Conservation (phyloP, 53 echinoderm and acorn worm genomes). For the Paracentrotus lividus region DNA sequence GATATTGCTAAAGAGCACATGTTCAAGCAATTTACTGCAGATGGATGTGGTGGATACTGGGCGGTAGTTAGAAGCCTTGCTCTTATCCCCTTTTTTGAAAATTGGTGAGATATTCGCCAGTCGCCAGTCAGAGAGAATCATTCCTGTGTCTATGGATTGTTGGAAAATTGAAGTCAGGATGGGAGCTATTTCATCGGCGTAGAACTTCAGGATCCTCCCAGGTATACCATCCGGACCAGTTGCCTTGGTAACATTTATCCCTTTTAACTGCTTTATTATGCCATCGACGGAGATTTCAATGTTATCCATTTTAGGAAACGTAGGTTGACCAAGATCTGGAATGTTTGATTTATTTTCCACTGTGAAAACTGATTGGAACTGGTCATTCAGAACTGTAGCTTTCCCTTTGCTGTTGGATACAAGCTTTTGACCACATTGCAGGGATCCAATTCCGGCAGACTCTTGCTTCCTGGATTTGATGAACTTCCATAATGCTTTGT, state of each 20-base stretch:
- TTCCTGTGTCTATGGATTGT: constrained; percentile 72
- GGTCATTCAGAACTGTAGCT: constrained; percentile 58
- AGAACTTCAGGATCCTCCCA: constrained; percentile 57
- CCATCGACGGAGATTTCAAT: constrained; percentile 23
- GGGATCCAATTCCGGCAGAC: constrained; percentile 14
- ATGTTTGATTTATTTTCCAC: not conserved
- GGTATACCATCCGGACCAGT: constrained; percentile 70
- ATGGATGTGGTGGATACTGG: constrained; percentile 69
- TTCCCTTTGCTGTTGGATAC: constrained; percentile 70
- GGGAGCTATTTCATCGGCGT: constrained; percentile 64
- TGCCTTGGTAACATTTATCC: constrained; percentile 65
- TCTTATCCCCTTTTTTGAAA: constrained; percentile 70
- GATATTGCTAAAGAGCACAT: constrained; percentile 69
- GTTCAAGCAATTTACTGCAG: constrained; percentile 68
- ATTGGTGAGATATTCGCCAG: constrained; percentile 67
- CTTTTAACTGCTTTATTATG: not conserved
- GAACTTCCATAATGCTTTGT: constrained; percentile 67
- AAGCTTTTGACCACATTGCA: constrained; percentile 50
- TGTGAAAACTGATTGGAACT: constrained; percentile 41
- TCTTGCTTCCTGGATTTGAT: constrained; percentile 72
- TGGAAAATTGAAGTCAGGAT: constrained; percentile 72
- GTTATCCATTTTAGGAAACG: not conserved
- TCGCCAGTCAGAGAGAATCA: constrained; percentile 62
- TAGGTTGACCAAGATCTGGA: constrained; percentile 50
- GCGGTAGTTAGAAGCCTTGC: constrained; percentile 55